These are phyloP conservation scores for Uropsilus gracilis DNA, from an alignment of 2,113 vertebrate genomes.

Conservation along the genomic window DNA sequence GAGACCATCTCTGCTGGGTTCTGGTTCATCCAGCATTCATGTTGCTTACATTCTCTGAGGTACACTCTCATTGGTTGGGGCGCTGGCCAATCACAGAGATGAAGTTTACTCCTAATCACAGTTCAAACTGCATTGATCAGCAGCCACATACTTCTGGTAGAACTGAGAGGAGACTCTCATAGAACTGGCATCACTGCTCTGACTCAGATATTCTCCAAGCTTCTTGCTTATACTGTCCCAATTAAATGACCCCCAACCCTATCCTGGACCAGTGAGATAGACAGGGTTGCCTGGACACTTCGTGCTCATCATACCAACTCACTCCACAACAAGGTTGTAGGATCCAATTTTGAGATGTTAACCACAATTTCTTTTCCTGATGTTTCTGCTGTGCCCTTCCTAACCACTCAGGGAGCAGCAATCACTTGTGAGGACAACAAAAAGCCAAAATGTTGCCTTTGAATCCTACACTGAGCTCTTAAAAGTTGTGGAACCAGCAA, in stretches of 20 bases:
- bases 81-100: neutral
- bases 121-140: neutral
- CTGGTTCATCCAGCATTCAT: neutral
- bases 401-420: neutral
- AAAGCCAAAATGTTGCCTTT: neutral
- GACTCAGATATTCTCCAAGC: neutral
- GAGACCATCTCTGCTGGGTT: neutral
- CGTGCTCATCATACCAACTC: fast-evolving
- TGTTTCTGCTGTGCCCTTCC: neutral
- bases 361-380: neutral
- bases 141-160: neutral
- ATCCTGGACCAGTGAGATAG: fast-evolving
- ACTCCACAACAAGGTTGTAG: neutral
- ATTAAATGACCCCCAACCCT: neutral
- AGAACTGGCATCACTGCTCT: neutral
- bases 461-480: neutral
- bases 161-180: neutral
- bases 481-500: neutral
- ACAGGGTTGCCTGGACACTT: neutral
- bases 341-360: neutral
- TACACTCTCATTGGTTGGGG: neutral
- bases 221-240: neutral
- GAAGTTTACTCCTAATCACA: neutral
- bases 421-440: neutral
- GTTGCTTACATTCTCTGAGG: neutral